Conservation (phyloP, 2,113 vertebrate species). For the Hiodon alosoides region DNA sequence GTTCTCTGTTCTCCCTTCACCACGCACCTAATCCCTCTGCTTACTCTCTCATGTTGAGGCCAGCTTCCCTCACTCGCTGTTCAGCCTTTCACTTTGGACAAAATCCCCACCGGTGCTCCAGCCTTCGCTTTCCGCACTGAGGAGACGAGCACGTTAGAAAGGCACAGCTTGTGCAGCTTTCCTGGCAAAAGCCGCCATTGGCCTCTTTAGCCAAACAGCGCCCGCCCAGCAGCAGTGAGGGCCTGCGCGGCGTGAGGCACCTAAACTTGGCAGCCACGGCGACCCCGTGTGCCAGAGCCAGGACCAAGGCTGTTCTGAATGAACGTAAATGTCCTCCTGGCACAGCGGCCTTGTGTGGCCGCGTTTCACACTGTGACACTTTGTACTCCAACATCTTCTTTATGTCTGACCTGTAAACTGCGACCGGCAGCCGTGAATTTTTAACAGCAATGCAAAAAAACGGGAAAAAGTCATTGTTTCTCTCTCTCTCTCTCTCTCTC, state of each 20-base stretch:
- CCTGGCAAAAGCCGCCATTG: constrained; percentile 55
- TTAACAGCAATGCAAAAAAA: constrained; percentile 2
- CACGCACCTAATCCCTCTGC: constrained; percentile 65
- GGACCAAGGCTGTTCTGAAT: constrained; percentile 36
- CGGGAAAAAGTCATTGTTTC: not conserved
- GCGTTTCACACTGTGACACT: constrained; percentile 46
- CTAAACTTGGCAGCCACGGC: constrained; percentile 62
- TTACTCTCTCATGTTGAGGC: constrained; percentile 68
- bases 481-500: not conserved
- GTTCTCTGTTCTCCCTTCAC: constrained; percentile 37
- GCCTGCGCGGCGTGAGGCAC: constrained; percentile 51
- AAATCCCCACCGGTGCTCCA: constrained; percentile 62
- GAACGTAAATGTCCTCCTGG: constrained; percentile 11
- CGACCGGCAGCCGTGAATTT: constrained; percentile 10
- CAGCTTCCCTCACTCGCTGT: constrained; percentile 65
- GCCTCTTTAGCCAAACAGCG: constrained; percentile 59
- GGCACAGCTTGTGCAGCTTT: constrained; percentile 42
- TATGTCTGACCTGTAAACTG: constrained; percentile 30
- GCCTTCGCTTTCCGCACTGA: constrained; percentile 35
- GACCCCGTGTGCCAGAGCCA: constrained; percentile 29
- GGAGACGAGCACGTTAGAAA: constrained; percentile 63
- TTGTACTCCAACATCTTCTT: constrained; percentile 45
- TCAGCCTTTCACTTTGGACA: constrained; percentile 70
- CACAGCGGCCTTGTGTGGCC: constrained; percentile 29
- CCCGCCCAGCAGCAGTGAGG: constrained; percentile 28